Evolutionary conservation across 1,140 invertebrate genomes (phyloP).

Genomic region (Macrotrachela quadricornifera): DNA sequence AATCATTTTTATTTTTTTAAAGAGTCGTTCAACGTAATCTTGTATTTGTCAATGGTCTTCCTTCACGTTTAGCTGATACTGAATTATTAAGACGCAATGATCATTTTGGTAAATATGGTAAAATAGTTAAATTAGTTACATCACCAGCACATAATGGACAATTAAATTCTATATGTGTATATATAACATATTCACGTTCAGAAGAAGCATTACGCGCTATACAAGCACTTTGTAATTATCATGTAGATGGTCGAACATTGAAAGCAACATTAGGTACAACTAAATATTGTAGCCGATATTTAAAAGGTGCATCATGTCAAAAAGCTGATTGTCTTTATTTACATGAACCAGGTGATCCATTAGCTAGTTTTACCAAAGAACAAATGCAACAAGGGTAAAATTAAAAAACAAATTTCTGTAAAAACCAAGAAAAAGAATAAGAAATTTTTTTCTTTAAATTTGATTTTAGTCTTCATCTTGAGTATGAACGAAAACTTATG

Average conservation of each 20-base stretch:
- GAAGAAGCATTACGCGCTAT: slow-evolving; percentile 89
- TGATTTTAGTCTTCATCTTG: slow-evolving; percentile 44
- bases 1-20: no score
- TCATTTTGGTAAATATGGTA: slow-evolving; percentile 98
- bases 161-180: slow-evolving; percentile 44
- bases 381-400: slow-evolving; percentile 77
- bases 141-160: background rate
- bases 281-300: slow-evolving; percentile 98
- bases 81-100: slow-evolving; percentile 85
- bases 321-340: slow-evolving; percentile 99
- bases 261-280: slow-evolving; percentile 96
- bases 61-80: slow-evolving; percentile 72
- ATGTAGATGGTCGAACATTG: slow-evolving; percentile 74
- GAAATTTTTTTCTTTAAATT: no score
- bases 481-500: slow-evolving; percentile 74
- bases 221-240: slow-evolving; percentile 83
- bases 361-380: slow-evolving; percentile 91
- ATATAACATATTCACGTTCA: slow-evolving; percentile 79
- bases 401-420: no score
- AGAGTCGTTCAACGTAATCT: slow-evolving; percentile 95
- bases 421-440: no score
- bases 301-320: slow-evolving; percentile 85
- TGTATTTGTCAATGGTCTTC: slow-evolving; percentile 92
- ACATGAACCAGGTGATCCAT: slow-evolving; percentile 83
- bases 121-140: slow-evolving; percentile 52